A percentile compares a stretch with the other conserved stretches of the same genome.
Conservation (phyloP, 2,113 vertebrate genomes). For the Psittacula cyanocephala region DNA sequence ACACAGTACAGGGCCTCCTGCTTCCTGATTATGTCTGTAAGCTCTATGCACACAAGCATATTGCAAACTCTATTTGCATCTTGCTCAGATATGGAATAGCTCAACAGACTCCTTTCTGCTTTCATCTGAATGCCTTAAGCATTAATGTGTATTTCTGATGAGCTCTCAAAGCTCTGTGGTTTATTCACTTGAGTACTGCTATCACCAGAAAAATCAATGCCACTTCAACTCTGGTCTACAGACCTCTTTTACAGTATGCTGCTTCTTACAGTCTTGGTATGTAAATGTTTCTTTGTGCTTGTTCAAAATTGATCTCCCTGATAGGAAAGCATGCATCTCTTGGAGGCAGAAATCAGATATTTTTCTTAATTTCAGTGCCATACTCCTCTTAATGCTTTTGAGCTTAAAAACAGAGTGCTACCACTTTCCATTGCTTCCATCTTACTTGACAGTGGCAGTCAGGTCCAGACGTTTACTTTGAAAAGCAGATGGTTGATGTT, state of each 20-base stretch:
- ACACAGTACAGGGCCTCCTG: neutral
- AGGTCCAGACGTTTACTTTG: neutral
- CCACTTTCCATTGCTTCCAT: neutral
- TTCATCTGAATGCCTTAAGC: neutral
- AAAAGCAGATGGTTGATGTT: neutral
- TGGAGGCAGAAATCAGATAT: neutral
- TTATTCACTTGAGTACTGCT: neutral
- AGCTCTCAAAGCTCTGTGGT: neutral
- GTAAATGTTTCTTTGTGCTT: neutral
- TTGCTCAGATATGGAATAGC: neutral
- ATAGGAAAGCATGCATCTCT: neutral
- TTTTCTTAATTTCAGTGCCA: neutral
- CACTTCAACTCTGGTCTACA: neutral
- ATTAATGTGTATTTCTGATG: neutral
- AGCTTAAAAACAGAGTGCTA: neutral
- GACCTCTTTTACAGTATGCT: neutral
- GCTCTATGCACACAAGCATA: neutral
- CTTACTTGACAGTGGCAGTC: neutral
- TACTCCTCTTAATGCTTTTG: neutral
- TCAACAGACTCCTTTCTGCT: neutral
- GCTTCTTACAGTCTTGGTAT: neutral
- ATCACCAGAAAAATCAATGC: neutral
- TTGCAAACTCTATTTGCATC: neutral
- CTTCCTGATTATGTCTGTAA: neutral
- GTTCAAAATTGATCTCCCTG: neutral